phyloP scores from a whole-genome alignment of 2,888 invertebrate genomes.

The Standfussiana lucernea region DNA sequence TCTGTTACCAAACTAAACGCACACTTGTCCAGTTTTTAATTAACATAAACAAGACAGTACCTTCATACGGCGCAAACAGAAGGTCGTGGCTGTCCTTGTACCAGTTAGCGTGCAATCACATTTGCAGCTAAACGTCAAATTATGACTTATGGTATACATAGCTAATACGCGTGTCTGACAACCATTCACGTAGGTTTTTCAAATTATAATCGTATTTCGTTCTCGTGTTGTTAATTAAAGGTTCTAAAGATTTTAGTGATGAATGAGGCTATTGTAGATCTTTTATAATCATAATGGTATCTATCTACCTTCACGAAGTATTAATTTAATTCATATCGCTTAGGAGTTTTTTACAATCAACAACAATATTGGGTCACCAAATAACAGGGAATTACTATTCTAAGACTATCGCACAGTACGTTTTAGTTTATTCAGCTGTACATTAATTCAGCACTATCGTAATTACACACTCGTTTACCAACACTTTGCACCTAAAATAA shows the following conservation, averaged over 20 bases:
- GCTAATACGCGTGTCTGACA: conserved; percentile 50
- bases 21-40: conserved; percentile 54
- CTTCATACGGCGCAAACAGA: conserved; percentile 75
- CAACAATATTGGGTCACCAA: conserved; percentile 4
- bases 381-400: neutral
- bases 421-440: conserved; percentile 11
- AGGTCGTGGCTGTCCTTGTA: conserved; percentile 82
- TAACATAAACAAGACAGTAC: conserved; percentile 73
- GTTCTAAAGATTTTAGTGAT: conserved; percentile 10
- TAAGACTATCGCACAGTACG: neutral
- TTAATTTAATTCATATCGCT: too few relatives aligned
- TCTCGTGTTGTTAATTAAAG: conserved; percentile 23
- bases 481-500: conserved; percentile 36
- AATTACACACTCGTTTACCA: conserved; percentile 35
- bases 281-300: conserved; percentile 3
- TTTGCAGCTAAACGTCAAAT: conserved; percentile 80
- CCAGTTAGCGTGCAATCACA: conserved; percentile 85
- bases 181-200: conserved; percentile 33
- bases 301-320: neutral
- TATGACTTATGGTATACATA: conserved; percentile 72
- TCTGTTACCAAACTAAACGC: conserved; percentile 34
- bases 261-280: conserved; percentile 15
- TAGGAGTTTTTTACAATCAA: neutral
- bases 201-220: conserved; percentile 41
- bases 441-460: conserved; percentile 21